Base-by-base conservation (phyloP, 2,797 vertebrate species). In the Onychomys arenicola region DNA sequence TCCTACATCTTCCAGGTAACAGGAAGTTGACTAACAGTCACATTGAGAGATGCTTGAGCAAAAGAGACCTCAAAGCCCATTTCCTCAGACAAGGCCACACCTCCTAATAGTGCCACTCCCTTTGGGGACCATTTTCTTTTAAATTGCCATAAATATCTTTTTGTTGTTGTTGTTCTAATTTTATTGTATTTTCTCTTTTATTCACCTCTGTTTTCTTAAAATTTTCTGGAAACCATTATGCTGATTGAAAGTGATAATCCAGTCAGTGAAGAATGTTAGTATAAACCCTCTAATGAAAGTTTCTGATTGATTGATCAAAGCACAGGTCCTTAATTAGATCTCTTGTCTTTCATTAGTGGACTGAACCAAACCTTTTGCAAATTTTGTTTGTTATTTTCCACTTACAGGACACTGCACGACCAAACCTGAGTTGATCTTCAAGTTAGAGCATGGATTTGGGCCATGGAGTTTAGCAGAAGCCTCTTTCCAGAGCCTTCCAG, bases 361-460 rank as follows among this genome's bases (percentile, higher is more conserved):
- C 40, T 9, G 7, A 16, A 46, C 40, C 40, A 0, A 76, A 46
- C 29, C 57, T 43, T 46, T 46, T 61, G 32, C 13, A 21, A 27
- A 63, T 49, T 12, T 49, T 77, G 40, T 46, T 61, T 77, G 14
- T 63, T n/a, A 16, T 63, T 89, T 61, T 14, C 32, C 57, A 49
- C 52, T 49, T 89, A 77, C 19, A 89, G 88, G 88, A 34, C 12
- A 63, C 14, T 89, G 88, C 57, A 49, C 46, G 57, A 19, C 57
- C 21, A 89, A 89, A 63, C 88, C 88, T 17, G 73, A 89, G 21
- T 61, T 89, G 73, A 89, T 89, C 88, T 77, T n/a, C 73, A 77
- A 77, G 32, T 63, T 89, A 73, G 88, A 89, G 57, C 40, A 12
- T 49, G 88, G 57, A 63, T 61, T 46, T 77, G 73, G 40, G 32